These are phyloP conservation scores for Thymallus thymallus DNA, from an alignment of 2,113 vertebrate species.

Conservation along the genomic window DNA sequence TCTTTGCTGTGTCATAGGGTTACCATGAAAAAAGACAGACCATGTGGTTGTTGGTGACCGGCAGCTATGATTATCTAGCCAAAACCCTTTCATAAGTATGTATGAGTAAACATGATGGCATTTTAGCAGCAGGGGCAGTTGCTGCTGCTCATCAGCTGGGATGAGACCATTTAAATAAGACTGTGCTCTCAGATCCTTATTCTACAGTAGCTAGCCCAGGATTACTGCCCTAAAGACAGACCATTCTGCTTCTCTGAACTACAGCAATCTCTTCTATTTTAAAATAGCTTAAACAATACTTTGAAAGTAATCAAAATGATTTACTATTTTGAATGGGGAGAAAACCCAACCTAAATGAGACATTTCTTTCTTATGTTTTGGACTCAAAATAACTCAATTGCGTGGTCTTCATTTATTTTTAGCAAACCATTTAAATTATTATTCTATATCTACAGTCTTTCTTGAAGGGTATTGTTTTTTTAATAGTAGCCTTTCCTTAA, in stretches of 20 bases:
- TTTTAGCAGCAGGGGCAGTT: constrained; percentile 28
- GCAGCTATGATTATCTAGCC: background rate
- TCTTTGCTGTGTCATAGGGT: constrained; percentile 1
- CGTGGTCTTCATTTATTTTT: background rate
- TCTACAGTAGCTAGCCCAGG: background rate
- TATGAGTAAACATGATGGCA: constrained; percentile 48
- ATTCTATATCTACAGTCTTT: background rate
- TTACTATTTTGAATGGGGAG: too few species aligned
- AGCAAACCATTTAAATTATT: background rate
- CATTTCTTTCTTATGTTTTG: too few species aligned
- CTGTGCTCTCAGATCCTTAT: too few species aligned
- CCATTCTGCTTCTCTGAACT: background rate
- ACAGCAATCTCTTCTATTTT: background rate
- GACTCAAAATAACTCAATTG: too few species aligned
- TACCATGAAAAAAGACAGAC: background rate
- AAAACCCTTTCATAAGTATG: constrained; percentile 32
- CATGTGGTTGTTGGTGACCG: constrained; percentile 1
- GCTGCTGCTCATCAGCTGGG: constrained; percentile 31
- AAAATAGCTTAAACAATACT: background rate
- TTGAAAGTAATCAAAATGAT: background rate
- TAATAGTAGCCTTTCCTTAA: background rate
- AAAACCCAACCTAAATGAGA: background rate
- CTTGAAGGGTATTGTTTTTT: background rate
- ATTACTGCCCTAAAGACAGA: background rate
- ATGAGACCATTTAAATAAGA: background rate